These are phyloP conservation scores for Andrena bucephala DNA, from an alignment of 2,888 invertebrate genomes.

Conservation along the genomic window DNA sequence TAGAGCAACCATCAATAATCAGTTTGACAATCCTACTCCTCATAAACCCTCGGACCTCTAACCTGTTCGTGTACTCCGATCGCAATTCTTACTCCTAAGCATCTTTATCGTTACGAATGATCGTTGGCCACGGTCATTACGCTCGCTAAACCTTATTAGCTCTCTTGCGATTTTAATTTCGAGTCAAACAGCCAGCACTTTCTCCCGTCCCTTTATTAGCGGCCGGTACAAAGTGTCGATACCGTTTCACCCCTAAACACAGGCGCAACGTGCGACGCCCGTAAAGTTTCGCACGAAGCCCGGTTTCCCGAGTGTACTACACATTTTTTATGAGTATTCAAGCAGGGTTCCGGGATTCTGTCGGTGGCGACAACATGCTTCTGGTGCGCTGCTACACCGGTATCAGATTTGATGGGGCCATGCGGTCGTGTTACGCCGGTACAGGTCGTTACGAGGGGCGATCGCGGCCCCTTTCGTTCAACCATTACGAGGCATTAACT, in stretches of 20 bases:
- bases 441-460: constrained; percentile 79
- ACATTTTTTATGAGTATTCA: constrained; percentile 50
- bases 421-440: constrained; percentile 78
- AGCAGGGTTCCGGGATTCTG: constrained; percentile 20
- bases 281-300: constrained; percentile 36
- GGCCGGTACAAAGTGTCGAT: constrained; percentile 20
- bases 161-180: constrained; percentile 2
- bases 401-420: constrained; percentile 81
- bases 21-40: too few species aligned
- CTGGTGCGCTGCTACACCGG: constrained; percentile 53
- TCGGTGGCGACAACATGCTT: constrained; percentile 56
- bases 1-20: too few species aligned
- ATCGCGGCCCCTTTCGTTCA: constrained; percentile 73
- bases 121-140: background rate
- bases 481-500: constrained; percentile 81
- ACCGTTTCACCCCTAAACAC: background rate
- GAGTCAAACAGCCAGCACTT: background rate
- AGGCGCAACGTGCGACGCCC: constrained; percentile 23
- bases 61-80: background rate
- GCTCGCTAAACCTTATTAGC: background rate
- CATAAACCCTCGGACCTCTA: too few species aligned
- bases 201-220: constrained; percentile 15
- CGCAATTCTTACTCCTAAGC: background rate
- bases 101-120: background rate
- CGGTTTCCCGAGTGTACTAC: constrained; percentile 29